These are phyloP conservation scores for Orbicella faveolata DNA, from an alignment of 64 coral and sea anemone genomes.

Conservation along the genomic window DNA sequence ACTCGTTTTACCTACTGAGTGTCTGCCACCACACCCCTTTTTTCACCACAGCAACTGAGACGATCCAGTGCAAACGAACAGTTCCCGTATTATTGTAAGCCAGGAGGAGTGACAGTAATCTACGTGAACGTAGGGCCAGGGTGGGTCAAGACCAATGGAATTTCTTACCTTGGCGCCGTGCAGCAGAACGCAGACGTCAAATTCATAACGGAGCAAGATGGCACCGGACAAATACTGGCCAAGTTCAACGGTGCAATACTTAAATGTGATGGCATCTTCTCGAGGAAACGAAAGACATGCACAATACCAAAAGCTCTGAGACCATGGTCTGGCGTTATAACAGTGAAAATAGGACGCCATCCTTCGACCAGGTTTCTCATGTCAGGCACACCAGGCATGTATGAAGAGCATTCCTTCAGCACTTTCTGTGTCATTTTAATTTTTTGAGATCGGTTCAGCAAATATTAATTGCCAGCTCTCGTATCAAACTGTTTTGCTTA, in stretches of 20 bases:
- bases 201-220: conserved; percentile 64
- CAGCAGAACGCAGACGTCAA: conserved; percentile 41
- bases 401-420: too few species aligned
- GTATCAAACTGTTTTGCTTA: not conserved
- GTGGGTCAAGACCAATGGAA: not conserved
- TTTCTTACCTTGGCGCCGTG: conserved; percentile 29
- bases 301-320: conserved; percentile 16
- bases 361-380: conserved; percentile 55
- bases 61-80: not conserved
- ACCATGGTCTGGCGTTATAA: conserved; percentile 58
- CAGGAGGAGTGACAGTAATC: conserved; percentile 1
- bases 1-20: too few species aligned
- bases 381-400: conserved; percentile 3
- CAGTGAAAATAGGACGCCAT: conserved; percentile 27
- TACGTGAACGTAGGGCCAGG: conserved; percentile 3
- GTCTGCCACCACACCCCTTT: too few species aligned
- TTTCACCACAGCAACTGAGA: not conserved
- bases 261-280: conserved; percentile 8
- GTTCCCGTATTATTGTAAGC: conserved; percentile 45
- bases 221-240: conserved; percentile 36
- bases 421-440: too few species aligned
- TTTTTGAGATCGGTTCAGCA: too few species aligned
- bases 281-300: conserved; percentile 37
- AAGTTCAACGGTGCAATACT: conserved; percentile 54
- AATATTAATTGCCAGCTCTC: too few species aligned